A percentile compares a stretch with the other conserved stretches of the same genome.
phyloP scores from a whole-genome alignment of 2,113 vertebrate genomes.

The Ceyx cyanopectus region DNA sequence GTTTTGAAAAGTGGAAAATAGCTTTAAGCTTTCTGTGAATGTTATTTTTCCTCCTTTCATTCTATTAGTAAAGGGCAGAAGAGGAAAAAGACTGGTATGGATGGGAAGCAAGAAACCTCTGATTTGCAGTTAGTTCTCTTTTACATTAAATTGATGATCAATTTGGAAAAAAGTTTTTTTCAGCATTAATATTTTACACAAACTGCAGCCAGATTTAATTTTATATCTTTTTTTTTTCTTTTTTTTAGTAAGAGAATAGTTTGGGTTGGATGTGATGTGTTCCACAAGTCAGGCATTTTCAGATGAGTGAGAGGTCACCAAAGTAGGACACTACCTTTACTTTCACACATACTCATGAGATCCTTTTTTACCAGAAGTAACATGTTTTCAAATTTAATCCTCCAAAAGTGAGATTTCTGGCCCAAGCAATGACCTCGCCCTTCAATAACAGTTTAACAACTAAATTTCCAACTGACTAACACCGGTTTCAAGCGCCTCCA shows the following conservation, averaged over 20 bases:
- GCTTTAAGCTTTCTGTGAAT: not conserved
- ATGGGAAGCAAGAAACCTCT: not conserved
- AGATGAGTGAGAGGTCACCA: not conserved
- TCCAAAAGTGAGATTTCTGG: not conserved
- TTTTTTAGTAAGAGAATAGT: too few relatives aligned
- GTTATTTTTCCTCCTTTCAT: not conserved
- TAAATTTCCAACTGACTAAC: not conserved
- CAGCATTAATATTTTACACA: not conserved
- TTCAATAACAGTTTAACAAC: not conserved
- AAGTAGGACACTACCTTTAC: not conserved
- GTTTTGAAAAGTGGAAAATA: not conserved
- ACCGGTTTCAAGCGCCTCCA: not conserved
- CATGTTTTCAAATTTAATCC: not conserved
- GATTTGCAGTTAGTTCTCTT: not conserved
- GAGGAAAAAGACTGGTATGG: not conserved
- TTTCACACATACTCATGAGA: not conserved
- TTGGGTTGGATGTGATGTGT: not conserved
- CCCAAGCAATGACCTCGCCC: not conserved
- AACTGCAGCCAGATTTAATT: not conserved
- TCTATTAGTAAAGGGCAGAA: not conserved
- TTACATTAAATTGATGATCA: not conserved
- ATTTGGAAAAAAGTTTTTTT: not conserved
- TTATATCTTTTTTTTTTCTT: not conserved
- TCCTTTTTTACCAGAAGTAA: not conserved
- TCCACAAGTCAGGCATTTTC: not conserved